Evolutionary conservation across 2,113 vertebrate genomes (phyloP).

Genomic region (Neogale vison): DNA sequence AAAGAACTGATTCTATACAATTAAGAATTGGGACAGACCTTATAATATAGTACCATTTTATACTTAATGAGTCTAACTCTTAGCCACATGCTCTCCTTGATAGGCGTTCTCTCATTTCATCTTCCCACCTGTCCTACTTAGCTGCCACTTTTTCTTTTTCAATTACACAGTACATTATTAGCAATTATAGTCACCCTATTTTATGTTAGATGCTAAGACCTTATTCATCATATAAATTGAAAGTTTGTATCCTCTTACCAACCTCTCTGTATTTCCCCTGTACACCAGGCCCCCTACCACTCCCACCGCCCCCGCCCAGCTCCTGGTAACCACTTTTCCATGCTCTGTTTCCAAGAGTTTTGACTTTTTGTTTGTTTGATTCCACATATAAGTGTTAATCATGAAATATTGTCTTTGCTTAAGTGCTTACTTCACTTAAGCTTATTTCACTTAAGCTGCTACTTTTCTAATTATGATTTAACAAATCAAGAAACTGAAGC

Average conservation of each 20-base stretch:
- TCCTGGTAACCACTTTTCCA: background rate
- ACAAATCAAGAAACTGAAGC: slow-evolving; percentile 22
- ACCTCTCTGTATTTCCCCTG: background rate
- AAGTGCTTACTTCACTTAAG: no score
- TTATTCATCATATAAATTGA: background rate
- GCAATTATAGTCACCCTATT: background rate
- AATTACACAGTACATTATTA: background rate
- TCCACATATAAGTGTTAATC: background rate
- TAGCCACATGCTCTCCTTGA: background rate
- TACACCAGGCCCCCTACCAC: background rate
- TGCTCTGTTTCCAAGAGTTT: background rate
- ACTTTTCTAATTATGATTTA: background rate
- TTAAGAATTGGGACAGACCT: background rate
- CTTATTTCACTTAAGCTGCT: background rate
- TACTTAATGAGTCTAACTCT: background rate
- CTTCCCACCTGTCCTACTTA: background rate
- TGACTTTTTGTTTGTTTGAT: background rate
- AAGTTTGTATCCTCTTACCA: background rate
- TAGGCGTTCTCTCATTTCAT: background rate
- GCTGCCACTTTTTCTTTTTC: background rate
- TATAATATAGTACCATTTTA: background rate
- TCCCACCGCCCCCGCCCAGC: background rate
- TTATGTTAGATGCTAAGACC: background rate
- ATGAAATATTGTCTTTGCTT: background rate
- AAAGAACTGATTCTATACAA: background rate